Percentiles rank a stretch among this genome's conserved stretches.
phyloP scores from a whole-genome alignment of 1,140 invertebrate species.

The Gyrodactylus bullatarudis region DNA sequence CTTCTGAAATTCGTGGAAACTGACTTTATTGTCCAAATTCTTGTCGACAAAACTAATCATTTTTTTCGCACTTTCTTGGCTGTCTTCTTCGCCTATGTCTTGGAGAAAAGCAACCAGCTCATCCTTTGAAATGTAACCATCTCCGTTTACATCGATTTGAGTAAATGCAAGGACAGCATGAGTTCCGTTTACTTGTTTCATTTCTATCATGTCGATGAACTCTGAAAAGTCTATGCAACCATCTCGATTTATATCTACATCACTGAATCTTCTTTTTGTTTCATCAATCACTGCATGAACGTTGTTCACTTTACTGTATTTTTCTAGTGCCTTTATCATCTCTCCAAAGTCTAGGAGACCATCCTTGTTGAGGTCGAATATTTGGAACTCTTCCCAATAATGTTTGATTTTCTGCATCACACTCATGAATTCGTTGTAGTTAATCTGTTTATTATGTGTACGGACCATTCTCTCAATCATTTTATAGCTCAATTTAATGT shows the following conservation, averaged over 20 bases:
- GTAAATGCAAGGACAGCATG: neutral
- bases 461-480: neutral
- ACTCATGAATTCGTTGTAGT: neutral
- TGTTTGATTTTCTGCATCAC: neutral
- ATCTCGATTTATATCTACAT: neutral
- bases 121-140: neutral
- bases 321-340: neutral
- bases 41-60: neutral
- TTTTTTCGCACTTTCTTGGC: neutral
- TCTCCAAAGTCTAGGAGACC: neutral
- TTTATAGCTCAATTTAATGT: neutral
- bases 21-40: neutral
- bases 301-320: neutral
- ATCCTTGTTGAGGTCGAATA: neutral
- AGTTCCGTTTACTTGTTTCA: neutral
- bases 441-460: neutral
- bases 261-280: neutral
- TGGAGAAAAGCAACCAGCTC: neutral
- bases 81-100: neutral
- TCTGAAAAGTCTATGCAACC: neutral
- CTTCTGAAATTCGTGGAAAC: neutral
- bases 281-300: neutral
- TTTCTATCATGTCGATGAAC: neutral
- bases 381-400: neutral
- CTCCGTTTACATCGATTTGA: neutral